phyloP scores from a whole-genome alignment of 2,888 invertebrate species.

The Iphiclides podalirius region DNA sequence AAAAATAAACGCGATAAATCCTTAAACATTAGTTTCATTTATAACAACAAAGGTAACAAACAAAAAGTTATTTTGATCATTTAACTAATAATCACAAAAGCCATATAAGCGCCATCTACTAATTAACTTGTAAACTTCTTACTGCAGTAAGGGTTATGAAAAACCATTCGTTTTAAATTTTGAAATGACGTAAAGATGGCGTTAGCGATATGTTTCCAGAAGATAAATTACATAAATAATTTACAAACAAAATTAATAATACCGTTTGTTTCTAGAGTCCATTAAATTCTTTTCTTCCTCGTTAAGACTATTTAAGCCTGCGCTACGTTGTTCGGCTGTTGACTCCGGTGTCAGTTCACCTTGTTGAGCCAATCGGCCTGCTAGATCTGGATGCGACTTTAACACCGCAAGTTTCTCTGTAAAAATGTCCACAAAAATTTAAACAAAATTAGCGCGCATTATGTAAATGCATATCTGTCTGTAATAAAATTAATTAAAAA shows the following conservation, averaged over 20 bases:
- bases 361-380: conserved; percentile 76
- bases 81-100: too few species aligned
- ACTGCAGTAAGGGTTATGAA: neutral
- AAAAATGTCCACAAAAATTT: too few species aligned
- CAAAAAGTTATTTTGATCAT: too few species aligned
- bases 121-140: neutral
- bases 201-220: neutral
- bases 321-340: conserved; percentile 75
- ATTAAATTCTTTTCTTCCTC: conserved; percentile 73
- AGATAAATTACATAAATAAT: neutral
- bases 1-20: too few species aligned
- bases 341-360: conserved; percentile 81
- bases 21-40: too few species aligned
- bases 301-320: conserved; percentile 77
- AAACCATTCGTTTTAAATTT: neutral
- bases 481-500: too few species aligned
- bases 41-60: too few species aligned
- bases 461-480: neutral
- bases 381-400: conserved; percentile 83
- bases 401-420: conserved; percentile 78
- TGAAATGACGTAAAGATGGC: neutral
- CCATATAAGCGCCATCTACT: conserved; percentile 11
- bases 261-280: conserved; percentile 58
- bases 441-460: too few species aligned
- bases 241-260: conserved; percentile 3